phyloP scores from a whole-genome alignment of 2,888 invertebrate genomes.

The Hedychridium roseum region DNA sequence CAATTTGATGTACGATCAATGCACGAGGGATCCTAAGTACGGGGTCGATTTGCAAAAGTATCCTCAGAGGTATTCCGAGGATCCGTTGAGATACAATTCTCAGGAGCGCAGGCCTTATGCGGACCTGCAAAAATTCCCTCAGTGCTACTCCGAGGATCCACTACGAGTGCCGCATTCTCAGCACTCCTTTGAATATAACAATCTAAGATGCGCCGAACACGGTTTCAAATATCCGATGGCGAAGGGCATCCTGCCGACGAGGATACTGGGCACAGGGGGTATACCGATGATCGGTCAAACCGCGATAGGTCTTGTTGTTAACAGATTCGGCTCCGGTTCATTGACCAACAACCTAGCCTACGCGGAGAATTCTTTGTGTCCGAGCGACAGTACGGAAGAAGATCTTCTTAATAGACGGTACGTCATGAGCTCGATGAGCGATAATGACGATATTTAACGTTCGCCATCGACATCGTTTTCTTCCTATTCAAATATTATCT shows the following conservation, averaged over 20 bases:
- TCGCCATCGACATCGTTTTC: conserved; percentile 11
- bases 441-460: conserved; percentile 51
- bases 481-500: too few relatives aligned
- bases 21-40: conserved; percentile 42
- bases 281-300: conserved; percentile 58
- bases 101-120: conserved; percentile 41
- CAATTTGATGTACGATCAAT: conserved; percentile 52
- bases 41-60: conserved; percentile 50
- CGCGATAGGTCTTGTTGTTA: conserved; percentile 57
- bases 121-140: conserved; percentile 55
- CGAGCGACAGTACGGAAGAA: conserved; percentile 46
- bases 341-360: conserved; percentile 41
- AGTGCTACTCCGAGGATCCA: conserved; percentile 55
- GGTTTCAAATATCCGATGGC: conserved; percentile 48
- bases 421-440: conserved; percentile 52
- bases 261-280: conserved; percentile 51
- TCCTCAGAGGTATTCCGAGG: conserved; percentile 52
- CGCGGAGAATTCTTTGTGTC: conserved; percentile 45
- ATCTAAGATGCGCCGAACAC: conserved; percentile 52
- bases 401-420: conserved; percentile 52
- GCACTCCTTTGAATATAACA: conserved; percentile 52
- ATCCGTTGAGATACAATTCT: conserved; percentile 42
- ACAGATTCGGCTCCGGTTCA: conserved; percentile 55
- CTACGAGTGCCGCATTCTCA: conserved; percentile 42
- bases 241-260: conserved; percentile 50